phyloP scores from a whole-genome alignment of 2,797 vertebrate genomes.

The Acipenser oxyrinchus region DNA sequence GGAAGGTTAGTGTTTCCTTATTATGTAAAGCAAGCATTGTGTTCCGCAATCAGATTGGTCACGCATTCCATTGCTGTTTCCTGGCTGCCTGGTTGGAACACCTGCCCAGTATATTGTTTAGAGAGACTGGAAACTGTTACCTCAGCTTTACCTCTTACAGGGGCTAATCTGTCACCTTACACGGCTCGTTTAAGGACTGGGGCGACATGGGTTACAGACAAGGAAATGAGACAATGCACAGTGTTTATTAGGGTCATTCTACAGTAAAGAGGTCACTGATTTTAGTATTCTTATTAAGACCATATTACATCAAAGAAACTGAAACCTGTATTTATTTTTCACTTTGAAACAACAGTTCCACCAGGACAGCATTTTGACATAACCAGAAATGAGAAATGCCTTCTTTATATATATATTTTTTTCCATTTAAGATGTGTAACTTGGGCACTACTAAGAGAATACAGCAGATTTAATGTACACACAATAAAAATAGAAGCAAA shows the following conservation, averaged over 20 bases:
- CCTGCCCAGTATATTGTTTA: slow-evolving; percentile 46
- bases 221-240: background rate
- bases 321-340: too few species aligned
- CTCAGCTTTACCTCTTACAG: slow-evolving; percentile 11
- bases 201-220: slow-evolving; percentile 12
- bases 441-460: too few species aligned
- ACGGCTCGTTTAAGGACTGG: slow-evolving; percentile 32
- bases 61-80: slow-evolving; percentile 68
- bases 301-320: too few species aligned
- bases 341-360: too few species aligned
- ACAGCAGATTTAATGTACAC: too few species aligned
- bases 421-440: too few species aligned
- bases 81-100: slow-evolving; percentile 44
- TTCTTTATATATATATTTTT: too few species aligned
- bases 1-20: slow-evolving; percentile 70
- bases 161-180: slow-evolving; percentile 50
- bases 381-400: too few species aligned
- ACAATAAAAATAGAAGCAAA: too few species aligned
- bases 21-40: slow-evolving; percentile 65
- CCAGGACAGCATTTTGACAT: too few species aligned
- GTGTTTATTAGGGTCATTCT: background rate
- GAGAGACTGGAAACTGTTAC: slow-evolving; percentile 22
- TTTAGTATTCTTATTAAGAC: background rate
- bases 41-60: slow-evolving; percentile 63
- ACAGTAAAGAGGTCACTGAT: background rate